A percentile compares a stretch with the other conserved stretches of the same genome.
These are phyloP conservation scores for Cephalopterus ornatus DNA, from an alignment of 2,113 vertebrate genomes.

Conservation along the genomic window DNA sequence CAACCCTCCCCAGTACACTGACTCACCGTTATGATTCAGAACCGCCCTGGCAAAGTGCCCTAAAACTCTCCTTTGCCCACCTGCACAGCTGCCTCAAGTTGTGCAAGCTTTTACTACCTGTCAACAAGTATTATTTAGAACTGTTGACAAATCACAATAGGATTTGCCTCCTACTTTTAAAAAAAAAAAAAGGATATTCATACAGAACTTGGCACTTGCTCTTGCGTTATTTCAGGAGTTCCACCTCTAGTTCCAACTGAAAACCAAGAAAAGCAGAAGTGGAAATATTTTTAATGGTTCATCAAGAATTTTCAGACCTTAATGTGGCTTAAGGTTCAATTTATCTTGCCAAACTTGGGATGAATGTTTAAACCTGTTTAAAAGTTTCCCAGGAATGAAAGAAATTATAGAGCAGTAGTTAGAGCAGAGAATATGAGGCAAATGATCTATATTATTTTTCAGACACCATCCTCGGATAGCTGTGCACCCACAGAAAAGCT, in stretches of 20 bases:
- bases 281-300: conserved; percentile 15
- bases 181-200: neutral
- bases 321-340: neutral
- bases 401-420: neutral
- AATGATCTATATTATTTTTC: neutral
- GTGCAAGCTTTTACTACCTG: neutral
- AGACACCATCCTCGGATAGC: neutral
- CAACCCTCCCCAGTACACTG: neutral
- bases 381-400: conserved; percentile 14
- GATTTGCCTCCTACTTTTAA: neutral
- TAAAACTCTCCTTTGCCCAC: neutral
- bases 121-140: conserved; percentile 48
- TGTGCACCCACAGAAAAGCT: neutral
- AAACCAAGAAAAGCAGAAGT: conserved; percentile 45
- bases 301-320: conserved; percentile 40
- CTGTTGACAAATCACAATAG: conserved; percentile 42
- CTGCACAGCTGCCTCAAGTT: neutral
- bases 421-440: neutral
- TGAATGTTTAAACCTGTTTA: neutral
- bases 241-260: conserved; percentile 14
- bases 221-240: conserved; percentile 21
- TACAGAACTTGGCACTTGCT: neutral
- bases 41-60: neutral
- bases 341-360: neutral
- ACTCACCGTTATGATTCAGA: neutral